Evolutionary conservation across 1,140 invertebrate species (phyloP), one percentile per base, ranked within the genome.

Genomic region (Papilio dardanus): DNA sequence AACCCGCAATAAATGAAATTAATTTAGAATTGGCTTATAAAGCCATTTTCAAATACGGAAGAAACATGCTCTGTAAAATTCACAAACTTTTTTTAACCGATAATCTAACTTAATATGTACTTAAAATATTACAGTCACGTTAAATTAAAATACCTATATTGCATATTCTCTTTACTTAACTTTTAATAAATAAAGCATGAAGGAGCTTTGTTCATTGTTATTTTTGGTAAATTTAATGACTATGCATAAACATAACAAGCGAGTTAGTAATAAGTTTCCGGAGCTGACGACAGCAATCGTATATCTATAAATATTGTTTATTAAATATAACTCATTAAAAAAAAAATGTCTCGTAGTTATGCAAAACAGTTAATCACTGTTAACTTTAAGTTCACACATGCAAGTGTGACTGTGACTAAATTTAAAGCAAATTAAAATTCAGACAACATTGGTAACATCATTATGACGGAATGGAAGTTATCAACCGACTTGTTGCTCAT

Each of bases 321-420:
- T n/a, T n/a, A n/a, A n/a, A n/a, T 10, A 62, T 62, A 12, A 62
- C 54, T 62, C 54, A 62, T 54, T 54, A 28, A 28, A 24, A 62
- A 28, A 62, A 58, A 62, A 28, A 10, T 62, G 54, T 14, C 12
- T 30, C 10, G 21, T 62, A 28, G 50, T 4, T 16, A 24, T 24
- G 10, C 21, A 2, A 24, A 54, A 2, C 16, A 54, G 19, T 54
- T 21, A 24, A 14, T 54, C 50, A 24, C 21, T 54, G 50, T 8
- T 4, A 24, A 24, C 21, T 54, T 12, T 24, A 5, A 46, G 42
- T 54, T 54, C 19, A 54, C 19, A 50, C 46, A 50, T 19, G 14
- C 40, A 12, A 3, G 42, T 4, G 3, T n/a, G n/a, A 12, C 19
- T 46, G 40, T 42, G 40, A 42, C n/a, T 16, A 19, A 46, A 46